These are phyloP conservation scores for Chrysopa pallens DNA, from an alignment of 1,140 invertebrate species.

Conservation along the genomic window DNA sequence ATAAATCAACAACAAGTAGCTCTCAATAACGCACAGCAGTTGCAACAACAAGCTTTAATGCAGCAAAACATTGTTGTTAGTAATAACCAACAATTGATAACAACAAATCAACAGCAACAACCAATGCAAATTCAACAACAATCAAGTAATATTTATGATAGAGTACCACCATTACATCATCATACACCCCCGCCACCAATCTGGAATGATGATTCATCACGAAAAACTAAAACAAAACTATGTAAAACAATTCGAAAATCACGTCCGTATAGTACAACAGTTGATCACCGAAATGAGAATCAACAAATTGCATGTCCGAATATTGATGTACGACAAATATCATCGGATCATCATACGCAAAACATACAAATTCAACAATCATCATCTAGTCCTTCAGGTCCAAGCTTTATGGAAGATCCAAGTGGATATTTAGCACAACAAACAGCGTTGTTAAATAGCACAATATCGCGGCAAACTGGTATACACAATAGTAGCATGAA, in stretches of 20 bases:
- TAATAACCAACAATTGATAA: constrained; percentile 3
- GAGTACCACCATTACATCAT: constrained; percentile 53
- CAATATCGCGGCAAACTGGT: constrained; percentile 57
- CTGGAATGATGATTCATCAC: constrained; percentile 41
- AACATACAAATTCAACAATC: constrained; percentile 19
- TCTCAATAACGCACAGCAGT: too few species aligned
- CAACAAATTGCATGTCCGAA: constrained; percentile 27
- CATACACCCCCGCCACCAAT: constrained; percentile 36
- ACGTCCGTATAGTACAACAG: constrained; percentile 22
- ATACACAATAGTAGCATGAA: constrained; percentile 22
- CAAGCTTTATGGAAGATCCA: constrained; percentile 74
- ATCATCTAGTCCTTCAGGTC: constrained; percentile 21
- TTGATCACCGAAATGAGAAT: constrained; percentile 8
- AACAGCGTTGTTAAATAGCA: constrained; percentile 64
- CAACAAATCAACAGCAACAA: constrained; percentile 1
- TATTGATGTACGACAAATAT: constrained; percentile 26
- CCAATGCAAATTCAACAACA: constrained; percentile 14
- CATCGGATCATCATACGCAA: constrained; percentile 22
- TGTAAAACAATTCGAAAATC: constrained; percentile 36
- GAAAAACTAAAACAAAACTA: constrained; percentile 36
- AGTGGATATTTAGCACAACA: constrained; percentile 76
- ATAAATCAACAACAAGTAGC: constrained; percentile 14
- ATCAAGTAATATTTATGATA: constrained; percentile 29
- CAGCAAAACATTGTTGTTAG: constrained; percentile 2
- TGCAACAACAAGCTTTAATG: constrained; percentile 15